These are phyloP conservation scores for Scaptomyza hsui DNA, from an alignment of 1,140 invertebrate species.

Conservation along the genomic window DNA sequence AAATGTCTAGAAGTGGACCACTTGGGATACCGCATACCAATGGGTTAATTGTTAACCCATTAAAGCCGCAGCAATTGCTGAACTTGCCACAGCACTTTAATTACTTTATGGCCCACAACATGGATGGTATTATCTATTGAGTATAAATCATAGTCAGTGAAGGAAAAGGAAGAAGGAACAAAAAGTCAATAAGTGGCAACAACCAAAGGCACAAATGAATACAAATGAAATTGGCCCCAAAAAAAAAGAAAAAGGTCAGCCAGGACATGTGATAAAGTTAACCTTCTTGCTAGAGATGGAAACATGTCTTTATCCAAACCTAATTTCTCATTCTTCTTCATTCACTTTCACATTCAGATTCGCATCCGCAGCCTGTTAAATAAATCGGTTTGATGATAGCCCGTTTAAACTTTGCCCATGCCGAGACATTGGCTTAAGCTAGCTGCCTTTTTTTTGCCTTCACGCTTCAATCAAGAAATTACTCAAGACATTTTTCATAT, in stretches of 20 bases:
- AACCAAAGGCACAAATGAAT: slow-evolving; percentile 37
- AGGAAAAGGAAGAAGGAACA: background rate
- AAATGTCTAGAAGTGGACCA: slow-evolving; percentile 21
- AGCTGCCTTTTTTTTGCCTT: slow-evolving; percentile 2
- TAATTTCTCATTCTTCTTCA: background rate
- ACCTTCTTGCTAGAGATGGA: slow-evolving; percentile 2
- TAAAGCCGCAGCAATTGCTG: slow-evolving; percentile 12
- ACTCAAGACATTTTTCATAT: slow-evolving; percentile 47
- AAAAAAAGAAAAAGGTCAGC: background rate
- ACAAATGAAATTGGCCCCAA: slow-evolving; percentile 20
- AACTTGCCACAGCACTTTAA: slow-evolving; percentile 29
- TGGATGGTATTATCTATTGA: background rate
- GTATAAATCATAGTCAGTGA: slow-evolving; percentile 45
- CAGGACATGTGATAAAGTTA: slow-evolving; percentile 14
- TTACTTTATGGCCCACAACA: slow-evolving; percentile 16
- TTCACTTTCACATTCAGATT: slow-evolving; percentile 7
- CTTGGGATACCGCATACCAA: slow-evolving; percentile 30
- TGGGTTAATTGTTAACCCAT: slow-evolving; percentile 52
- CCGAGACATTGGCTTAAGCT: slow-evolving; percentile 12
- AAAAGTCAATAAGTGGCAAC: slow-evolving; percentile 39
- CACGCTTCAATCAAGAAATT: slow-evolving; percentile 49
- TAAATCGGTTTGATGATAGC: slow-evolving; percentile 20
- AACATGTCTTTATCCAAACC: background rate
- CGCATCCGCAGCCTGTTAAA: slow-evolving; percentile 20
- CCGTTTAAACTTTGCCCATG: slow-evolving; percentile 17